phyloP scores from a whole-genome alignment of 1,140 invertebrate genomes.

The Drosophila parvula region DNA sequence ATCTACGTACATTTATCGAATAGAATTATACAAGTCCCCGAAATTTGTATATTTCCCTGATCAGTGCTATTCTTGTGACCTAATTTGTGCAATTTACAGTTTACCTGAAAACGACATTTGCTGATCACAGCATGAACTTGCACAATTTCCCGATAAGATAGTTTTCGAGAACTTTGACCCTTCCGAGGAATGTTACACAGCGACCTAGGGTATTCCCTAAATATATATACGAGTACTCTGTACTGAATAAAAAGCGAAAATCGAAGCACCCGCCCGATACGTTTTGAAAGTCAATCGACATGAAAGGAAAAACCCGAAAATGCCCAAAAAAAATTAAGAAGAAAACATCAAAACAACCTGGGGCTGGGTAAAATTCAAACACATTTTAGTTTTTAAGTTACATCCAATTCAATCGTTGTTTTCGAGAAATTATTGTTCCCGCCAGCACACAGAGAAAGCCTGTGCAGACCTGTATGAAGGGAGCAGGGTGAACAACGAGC shows the following conservation, averaged over 20 bases:
- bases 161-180: slow-evolving; percentile 4
- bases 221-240: not conserved
- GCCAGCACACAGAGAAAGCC: slow-evolving; percentile 44
- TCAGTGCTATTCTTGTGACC: not conserved
- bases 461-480: slow-evolving; percentile 44
- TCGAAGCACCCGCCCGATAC: not conserved
- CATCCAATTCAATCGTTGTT: slow-evolving; percentile 62
- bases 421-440: slow-evolving; percentile 75
- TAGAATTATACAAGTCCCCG: no score
- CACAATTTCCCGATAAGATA: slow-evolving; percentile 45
- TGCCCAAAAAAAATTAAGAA: not conserved
- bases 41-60: not conserved
- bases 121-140: slow-evolving; percentile 38
- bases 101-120: slow-evolving; percentile 9
- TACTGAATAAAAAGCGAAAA: no score
- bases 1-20: not conserved
- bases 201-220: not conserved
- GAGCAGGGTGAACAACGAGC: slow-evolving; percentile 50
- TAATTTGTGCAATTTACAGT: not conserved
- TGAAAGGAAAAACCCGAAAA: slow-evolving; percentile 12
- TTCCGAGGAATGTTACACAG: not conserved
- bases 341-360: slow-evolving; percentile 35
- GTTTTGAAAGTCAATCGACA: slow-evolving; percentile 10
- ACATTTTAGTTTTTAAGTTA: slow-evolving; percentile 47
- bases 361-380: slow-evolving; percentile 29